These are phyloP conservation scores for Artibeus jamaicensis DNA, from an alignment of 2,797 vertebrate genomes.

Conservation along the genomic window DNA sequence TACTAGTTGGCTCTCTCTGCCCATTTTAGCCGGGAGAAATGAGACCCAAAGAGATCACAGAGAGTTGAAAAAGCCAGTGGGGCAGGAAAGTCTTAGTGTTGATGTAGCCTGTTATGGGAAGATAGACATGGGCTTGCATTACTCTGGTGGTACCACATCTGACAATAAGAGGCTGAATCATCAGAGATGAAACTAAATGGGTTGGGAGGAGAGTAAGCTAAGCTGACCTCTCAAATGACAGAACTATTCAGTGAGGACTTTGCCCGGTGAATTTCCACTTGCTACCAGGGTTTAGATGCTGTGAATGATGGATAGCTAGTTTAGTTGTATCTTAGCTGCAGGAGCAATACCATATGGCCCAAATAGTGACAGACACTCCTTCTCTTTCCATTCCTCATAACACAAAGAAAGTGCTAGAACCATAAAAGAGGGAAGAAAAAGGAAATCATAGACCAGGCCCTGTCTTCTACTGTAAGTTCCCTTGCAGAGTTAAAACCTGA, in stretches of 20 bases:
- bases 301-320: too few relatives aligned
- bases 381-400: neutral
- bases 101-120: neutral
- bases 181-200: neutral
- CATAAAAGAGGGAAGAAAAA: neutral
- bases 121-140: neutral
- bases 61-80: neutral
- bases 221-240: neutral
- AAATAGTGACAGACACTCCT: neutral
- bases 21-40: neutral
- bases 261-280: neutral
- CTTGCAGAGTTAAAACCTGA: neutral
- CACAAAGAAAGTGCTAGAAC: neutral
- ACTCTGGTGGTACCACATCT: too few relatives aligned
- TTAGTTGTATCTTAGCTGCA: neutral
- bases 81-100: neutral
- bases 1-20: neutral
- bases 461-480: neutral
- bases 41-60: neutral
- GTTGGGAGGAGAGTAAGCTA: neutral
- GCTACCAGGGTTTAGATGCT: neutral
- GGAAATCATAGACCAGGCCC: neutral
- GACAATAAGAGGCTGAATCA: neutral
- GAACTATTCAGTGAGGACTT: neutral
- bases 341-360: neutral